A percentile compares a stretch with the other conserved stretches of the same genome.
These are phyloP conservation scores for Atractosteus spatula DNA, from an alignment of 2,113 vertebrate genomes.

Conservation along the genomic window DNA sequence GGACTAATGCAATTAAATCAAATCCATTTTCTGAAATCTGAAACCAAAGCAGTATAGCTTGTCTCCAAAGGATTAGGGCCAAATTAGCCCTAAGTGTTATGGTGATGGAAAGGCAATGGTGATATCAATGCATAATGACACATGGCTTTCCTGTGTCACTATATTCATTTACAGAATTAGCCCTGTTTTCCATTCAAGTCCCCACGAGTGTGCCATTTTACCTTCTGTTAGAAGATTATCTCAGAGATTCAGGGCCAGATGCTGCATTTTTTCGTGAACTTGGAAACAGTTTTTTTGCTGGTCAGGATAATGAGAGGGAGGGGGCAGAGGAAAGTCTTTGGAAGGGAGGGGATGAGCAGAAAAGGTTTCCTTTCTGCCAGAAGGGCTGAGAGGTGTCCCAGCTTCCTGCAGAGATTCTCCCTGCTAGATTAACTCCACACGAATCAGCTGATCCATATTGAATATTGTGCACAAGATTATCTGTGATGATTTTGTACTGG, in stretches of 20 bases:
- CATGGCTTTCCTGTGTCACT: no score
- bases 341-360: constrained; percentile 6
- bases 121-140: no score
- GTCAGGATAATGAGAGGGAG: constrained; percentile 9
- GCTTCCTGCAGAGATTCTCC: constrained; percentile 31
- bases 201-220: neutral
- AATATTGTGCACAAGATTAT: neutral
- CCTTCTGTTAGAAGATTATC: neutral
- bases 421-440: constrained; percentile 9
- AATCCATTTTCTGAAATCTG: no score
- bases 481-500: no score
- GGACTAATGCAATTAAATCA: no score
- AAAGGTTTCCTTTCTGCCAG: constrained; percentile 35
- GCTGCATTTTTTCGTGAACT: constrained; percentile 3
- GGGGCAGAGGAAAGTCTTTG: constrained; percentile 1
- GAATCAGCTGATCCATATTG: constrained; percentile 11
- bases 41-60: no score
- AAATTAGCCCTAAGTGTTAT: no score
- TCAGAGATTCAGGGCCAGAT: neutral
- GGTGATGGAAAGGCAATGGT: no score
- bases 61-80: no score
- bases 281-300: neutral
- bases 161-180: no score
- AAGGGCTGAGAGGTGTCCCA: constrained; percentile 11
- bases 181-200: no score